Percentiles rank a stretch among this genome's conserved stretches.
phyloP scores from a whole-genome alignment of 2,113 vertebrate species.

The Scophthalmus maximus region DNA sequence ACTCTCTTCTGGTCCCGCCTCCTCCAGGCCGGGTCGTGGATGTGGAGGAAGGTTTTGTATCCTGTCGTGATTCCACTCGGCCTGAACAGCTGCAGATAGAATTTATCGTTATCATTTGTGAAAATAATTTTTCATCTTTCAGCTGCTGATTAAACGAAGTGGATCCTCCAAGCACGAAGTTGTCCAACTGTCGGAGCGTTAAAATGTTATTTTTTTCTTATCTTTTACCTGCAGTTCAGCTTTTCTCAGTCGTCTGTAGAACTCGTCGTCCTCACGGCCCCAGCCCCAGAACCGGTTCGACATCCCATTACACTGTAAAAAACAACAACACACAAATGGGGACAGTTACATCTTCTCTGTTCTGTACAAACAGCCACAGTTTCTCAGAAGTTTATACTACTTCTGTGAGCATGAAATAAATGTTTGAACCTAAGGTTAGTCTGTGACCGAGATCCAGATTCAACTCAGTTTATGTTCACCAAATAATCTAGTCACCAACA shows the following conservation, averaged over 20 bases:
- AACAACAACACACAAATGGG: not conserved
- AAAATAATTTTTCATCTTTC: not conserved
- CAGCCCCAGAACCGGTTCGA: slow-evolving; percentile 99
- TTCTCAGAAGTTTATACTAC: no score
- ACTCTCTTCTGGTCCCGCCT: slow-evolving; percentile 97
- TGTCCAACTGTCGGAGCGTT: no score
- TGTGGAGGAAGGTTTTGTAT: slow-evolving; percentile 93
- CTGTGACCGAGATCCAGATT: no score
- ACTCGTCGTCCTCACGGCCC: slow-evolving; percentile 97
- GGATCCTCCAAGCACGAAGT: no score
- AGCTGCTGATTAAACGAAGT: not conserved
- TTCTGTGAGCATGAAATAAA: no score
- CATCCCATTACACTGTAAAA: slow-evolving; percentile 95
- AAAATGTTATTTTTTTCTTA: no score
- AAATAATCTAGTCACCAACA: no score
- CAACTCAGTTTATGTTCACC: no score
- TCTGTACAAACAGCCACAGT: no score
- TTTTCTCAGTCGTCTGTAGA: slow-evolving; percentile 93
- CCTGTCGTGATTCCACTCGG: slow-evolving; percentile 93
- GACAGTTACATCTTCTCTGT: not conserved
- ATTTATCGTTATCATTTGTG: no score
- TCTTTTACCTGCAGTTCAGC: slow-evolving; percentile 93
- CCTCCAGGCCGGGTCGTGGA: slow-evolving; percentile 96
- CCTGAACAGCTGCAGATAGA: slow-evolving; percentile 86
- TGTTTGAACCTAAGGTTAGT: no score